phyloP scores from a whole-genome alignment of 2,113 vertebrate species.

The Barbus barbus region DNA sequence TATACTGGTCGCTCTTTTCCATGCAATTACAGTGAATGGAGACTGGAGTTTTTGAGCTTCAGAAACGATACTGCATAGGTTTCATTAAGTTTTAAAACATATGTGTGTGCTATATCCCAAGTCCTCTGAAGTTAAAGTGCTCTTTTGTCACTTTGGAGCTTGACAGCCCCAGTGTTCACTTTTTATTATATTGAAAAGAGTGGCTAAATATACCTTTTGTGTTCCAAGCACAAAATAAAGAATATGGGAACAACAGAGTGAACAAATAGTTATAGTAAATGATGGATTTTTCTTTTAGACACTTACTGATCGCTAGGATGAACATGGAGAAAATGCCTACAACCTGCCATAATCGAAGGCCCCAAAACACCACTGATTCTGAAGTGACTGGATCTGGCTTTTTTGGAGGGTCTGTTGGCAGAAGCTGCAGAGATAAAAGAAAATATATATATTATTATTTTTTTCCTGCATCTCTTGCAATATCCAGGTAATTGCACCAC shows the following conservation, averaged over 20 bases:
- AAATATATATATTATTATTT: neutral
- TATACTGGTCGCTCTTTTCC: neutral
- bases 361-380: constrained; percentile 97
- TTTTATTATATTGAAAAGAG: neutral
- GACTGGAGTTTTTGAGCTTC: neutral
- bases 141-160: neutral
- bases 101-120: neutral
- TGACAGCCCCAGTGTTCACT: neutral
- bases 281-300: neutral
- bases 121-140: neutral
- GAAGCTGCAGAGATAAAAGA: constrained; percentile 61
- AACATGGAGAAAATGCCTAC: constrained; percentile 95
- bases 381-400: constrained; percentile 92
- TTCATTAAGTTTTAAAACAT: neutral
- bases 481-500: neutral
- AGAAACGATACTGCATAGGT: neutral
- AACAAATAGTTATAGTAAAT: neutral
- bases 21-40: neutral
- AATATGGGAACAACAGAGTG: neutral
- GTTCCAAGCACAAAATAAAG: neutral
- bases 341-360: constrained; percentile 94
- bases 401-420: constrained; percentile 86
- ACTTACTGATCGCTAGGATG: constrained; percentile 88
- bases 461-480: neutral
- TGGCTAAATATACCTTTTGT: neutral